A percentile compares a stretch with the other conserved stretches of the same genome.
These are phyloP conservation scores for Irena cyanogastra DNA, from an alignment of 2,113 vertebrate species.

Conservation along the genomic window DNA sequence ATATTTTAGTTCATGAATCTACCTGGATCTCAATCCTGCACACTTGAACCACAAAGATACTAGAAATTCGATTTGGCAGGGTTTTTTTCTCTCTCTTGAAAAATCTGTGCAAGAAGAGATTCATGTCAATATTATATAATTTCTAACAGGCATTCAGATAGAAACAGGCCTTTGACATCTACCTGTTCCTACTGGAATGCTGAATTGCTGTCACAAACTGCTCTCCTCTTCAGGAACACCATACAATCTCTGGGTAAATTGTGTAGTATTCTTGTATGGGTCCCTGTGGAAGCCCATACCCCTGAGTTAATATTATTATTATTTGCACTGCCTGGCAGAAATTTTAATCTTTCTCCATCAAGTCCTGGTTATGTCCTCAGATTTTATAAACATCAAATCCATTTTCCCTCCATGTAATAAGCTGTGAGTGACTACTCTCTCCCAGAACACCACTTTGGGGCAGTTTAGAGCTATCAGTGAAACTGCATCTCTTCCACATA, in stretches of 20 bases:
- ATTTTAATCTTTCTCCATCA: background rate
- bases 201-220: background rate
- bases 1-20: background rate
- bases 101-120: background rate
- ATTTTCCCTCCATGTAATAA: background rate
- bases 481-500: background rate
- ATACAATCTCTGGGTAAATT: background rate
- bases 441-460: background rate
- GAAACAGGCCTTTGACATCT: background rate
- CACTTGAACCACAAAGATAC: background rate
- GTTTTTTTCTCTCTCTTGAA: rapidly evolving
- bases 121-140: background rate
- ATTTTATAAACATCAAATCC: background rate
- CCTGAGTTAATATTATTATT: background rate
- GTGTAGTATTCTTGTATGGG: background rate
- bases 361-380: background rate
- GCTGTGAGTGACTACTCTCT: background rate
- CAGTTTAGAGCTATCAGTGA: background rate
- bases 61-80: background rate
- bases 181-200: background rate
- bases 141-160: background rate
- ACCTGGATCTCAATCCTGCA: background rate
- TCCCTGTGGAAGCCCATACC: background rate
- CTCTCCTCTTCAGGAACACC: background rate
- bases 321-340: background rate